Conservation (phyloP, 2,888 invertebrate species). For the Julus scanicus region DNA sequence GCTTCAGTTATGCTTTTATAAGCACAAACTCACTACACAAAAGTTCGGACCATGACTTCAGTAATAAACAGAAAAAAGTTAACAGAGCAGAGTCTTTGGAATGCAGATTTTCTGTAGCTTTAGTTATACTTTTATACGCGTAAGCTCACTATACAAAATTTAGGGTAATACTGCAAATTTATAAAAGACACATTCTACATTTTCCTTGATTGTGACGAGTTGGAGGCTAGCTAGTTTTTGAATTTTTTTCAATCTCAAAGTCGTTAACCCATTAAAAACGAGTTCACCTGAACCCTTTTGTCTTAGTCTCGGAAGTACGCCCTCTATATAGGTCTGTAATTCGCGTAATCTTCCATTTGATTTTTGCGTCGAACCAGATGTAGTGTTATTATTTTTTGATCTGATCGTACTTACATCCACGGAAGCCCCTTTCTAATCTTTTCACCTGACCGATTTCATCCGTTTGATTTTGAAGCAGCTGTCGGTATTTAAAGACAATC, state of each 20-base stretch:
- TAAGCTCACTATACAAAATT: too few relatives aligned
- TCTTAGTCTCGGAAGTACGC: constrained; percentile 6
- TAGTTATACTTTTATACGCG: too few relatives aligned
- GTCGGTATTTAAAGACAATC: constrained; percentile 29
- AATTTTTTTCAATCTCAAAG: neutral
- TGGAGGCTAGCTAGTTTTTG: neutral
- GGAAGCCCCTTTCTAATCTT: constrained; percentile 41
- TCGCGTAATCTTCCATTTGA: constrained; percentile 10
- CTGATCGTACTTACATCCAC: neutral
- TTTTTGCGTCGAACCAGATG: constrained; percentile 43
- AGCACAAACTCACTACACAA: too few relatives aligned
- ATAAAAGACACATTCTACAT: too few relatives aligned
- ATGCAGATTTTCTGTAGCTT: too few relatives aligned
- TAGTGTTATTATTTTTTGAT: constrained; percentile 32
- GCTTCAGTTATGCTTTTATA: too few relatives aligned
- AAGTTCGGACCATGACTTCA: too few relatives aligned
- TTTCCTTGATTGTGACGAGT: neutral
- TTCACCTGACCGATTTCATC: constrained; percentile 36
- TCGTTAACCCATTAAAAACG: constrained; percentile 31
- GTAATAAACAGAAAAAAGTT: too few relatives aligned
- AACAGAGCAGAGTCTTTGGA: too few relatives aligned
- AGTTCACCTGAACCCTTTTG: constrained; percentile 30
- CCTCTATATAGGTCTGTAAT: constrained; percentile 36
- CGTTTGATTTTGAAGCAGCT: constrained; percentile 34
- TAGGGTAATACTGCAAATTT: too few relatives aligned